phyloP scores from a whole-genome alignment of 2,888 invertebrate species.

The Allygus modestus region DNA sequence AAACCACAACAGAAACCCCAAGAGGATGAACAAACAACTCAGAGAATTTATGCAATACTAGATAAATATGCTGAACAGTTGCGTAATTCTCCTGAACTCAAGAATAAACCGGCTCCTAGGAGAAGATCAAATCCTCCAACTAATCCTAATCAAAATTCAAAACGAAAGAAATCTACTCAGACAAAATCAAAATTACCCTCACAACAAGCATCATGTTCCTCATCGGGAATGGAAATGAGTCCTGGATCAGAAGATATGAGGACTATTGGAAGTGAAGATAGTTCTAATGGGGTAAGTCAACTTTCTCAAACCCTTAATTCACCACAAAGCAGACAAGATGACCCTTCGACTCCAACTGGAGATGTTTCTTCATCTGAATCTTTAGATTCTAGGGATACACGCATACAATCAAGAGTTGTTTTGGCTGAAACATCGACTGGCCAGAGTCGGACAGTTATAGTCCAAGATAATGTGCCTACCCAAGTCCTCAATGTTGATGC shows the following conservation, averaged over 20 bases:
- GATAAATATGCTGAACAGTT: constrained; percentile 89
- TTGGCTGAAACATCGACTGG: constrained; percentile 70
- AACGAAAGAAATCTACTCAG: constrained; percentile 83
- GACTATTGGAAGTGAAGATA: constrained; percentile 87
- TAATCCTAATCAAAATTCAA: constrained; percentile 83
- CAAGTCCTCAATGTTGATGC: constrained; percentile 70
- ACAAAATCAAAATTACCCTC: constrained; percentile 78
- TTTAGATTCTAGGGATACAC: constrained; percentile 71
- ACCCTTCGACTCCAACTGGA: constrained; percentile 74
- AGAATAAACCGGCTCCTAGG: constrained; percentile 88
- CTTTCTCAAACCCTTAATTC: constrained; percentile 75
- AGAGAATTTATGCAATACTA: constrained; percentile 86
- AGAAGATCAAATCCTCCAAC: constrained; percentile 86
- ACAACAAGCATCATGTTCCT: constrained; percentile 69
- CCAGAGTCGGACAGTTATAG: constrained; percentile 70
- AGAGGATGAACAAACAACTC: constrained; percentile 89
- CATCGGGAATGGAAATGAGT: constrained; percentile 76
- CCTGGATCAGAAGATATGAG: constrained; percentile 82
- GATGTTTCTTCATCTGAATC: constrained; percentile 76
- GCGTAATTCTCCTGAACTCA: constrained; percentile 86
- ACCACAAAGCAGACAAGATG: constrained; percentile 73
- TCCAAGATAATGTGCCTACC: constrained; percentile 74
- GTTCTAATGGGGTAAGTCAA: constrained; percentile 83
- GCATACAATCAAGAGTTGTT: constrained; percentile 68
- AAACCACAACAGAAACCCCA: constrained; percentile 85